Conservation (phyloP, 2,888 invertebrate species). For the Nematopogon swammerdamellus region DNA sequence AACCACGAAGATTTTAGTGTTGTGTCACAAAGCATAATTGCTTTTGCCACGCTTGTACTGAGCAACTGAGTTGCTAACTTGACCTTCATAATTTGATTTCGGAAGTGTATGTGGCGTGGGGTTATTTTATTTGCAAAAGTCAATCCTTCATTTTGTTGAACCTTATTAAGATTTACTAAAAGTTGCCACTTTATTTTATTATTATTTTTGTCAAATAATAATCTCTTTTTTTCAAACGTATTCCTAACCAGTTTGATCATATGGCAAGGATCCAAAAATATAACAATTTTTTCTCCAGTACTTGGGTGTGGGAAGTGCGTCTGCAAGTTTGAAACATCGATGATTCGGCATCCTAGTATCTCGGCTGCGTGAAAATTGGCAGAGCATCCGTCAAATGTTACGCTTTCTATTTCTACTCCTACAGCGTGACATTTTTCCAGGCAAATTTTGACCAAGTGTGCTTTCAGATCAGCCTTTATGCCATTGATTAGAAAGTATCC, state of each 20-base stretch:
- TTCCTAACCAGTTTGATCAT: constrained; percentile 8
- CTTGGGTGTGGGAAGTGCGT: constrained; percentile 2
- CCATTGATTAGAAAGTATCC: constrained; percentile 15
- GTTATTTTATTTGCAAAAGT: constrained; percentile 4
- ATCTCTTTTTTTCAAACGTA: constrained; percentile 6
- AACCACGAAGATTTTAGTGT: constrained; percentile 1
- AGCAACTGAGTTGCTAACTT: constrained; percentile 6
- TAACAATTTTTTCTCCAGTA: constrained; percentile 1
- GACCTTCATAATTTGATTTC: constrained; percentile 7
- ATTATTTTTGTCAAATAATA: constrained; percentile 1
- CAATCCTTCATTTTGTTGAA: constrained; percentile 4
- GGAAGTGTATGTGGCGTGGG: constrained; percentile 1
- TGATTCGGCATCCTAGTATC: constrained; percentile 4
- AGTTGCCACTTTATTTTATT: constrained; percentile 2
- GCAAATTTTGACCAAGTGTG: constrained; percentile 4
- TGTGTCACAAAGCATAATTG: constrained; percentile 3
- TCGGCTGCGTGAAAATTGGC: constrained; percentile 4
- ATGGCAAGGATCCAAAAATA: constrained; percentile 7
- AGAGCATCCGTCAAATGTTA: constrained; percentile 6
- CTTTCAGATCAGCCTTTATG: constrained; percentile 11
- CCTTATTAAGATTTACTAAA: constrained; percentile 1
- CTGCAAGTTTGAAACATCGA: constrained; percentile 2
- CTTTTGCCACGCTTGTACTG: constrained; percentile 7
- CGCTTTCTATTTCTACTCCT: constrained; percentile 4
- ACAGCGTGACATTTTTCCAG: constrained; percentile 4